Evolutionary conservation across 2,113 vertebrate species (phyloP).

Genomic region (Camelus dromedarius): DNA sequence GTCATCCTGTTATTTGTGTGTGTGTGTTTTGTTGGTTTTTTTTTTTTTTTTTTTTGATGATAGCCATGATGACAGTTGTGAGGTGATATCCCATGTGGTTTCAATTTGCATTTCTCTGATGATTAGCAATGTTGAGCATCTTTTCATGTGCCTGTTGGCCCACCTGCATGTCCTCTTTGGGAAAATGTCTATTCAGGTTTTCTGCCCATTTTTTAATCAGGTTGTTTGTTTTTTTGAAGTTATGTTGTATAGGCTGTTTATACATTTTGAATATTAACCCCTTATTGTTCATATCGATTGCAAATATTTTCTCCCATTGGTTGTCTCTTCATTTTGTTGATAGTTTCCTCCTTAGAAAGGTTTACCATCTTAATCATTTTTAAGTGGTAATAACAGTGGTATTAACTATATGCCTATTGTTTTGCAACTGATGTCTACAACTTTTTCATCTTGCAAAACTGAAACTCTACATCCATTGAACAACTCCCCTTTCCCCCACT

Average conservation of each 20-base stretch:
- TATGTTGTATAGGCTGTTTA: not conserved
- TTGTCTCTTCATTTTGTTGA: not conserved
- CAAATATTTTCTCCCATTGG: not conserved
- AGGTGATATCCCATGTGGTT: not conserved
- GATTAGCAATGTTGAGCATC: not conserved
- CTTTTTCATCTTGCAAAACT: slow-evolving; percentile 54
- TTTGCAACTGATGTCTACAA: not conserved
- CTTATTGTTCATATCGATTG: not conserved
- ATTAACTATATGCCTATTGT: not conserved
- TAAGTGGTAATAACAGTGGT: not conserved
- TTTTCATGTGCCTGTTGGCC: not conserved
- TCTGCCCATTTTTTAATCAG: not conserved
- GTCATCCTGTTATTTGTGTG: not conserved
- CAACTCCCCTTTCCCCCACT: not conserved
- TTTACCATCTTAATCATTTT: not conserved
- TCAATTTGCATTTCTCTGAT: not conserved
- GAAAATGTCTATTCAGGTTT: not conserved
- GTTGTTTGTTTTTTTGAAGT: not conserved
- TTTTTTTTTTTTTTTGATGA: not conserved
- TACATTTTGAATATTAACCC: not conserved
- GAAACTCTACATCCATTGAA: not conserved
- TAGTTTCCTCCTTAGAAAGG: not conserved
- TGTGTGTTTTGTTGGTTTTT: no score
- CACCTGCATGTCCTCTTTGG: not conserved
- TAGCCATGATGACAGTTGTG: not conserved